phyloP scores from a whole-genome alignment of 2,888 invertebrate species.

The Acanthosepion esculentum region DNA sequence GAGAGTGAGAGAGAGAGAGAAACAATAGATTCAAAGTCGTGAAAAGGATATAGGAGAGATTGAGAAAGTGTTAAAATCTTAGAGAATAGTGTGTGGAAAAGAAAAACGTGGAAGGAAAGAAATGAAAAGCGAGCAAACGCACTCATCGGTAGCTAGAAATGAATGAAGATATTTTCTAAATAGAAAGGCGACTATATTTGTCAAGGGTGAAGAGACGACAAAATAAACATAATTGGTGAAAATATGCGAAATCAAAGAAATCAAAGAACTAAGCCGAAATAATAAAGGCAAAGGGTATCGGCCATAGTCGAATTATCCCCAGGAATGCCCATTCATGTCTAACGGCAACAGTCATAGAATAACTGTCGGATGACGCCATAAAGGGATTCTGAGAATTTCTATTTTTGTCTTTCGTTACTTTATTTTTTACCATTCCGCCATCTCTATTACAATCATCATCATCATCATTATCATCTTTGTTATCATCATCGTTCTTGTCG shows the following conservation, averaged over 20 bases:
- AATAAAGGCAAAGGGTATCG: not conserved
- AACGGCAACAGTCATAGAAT: not conserved
- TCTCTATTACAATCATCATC: not conserved
- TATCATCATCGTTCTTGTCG: too few relatives aligned
- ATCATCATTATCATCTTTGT: too few relatives aligned
- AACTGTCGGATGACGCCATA: not conserved
- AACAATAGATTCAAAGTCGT: too few relatives aligned
- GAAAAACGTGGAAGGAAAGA: not conserved
- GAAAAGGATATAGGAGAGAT: too few relatives aligned
- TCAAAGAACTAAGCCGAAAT: not conserved
- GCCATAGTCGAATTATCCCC: not conserved
- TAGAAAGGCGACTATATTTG: not conserved
- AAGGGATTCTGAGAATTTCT: not conserved
- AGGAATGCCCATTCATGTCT: not conserved
- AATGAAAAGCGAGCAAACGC: not conserved
- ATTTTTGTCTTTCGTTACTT: not conserved
- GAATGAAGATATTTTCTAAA: not conserved
- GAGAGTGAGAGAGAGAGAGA: too few relatives aligned
- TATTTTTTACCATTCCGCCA: not conserved
- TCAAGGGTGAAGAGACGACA: not conserved
- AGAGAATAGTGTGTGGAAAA: not conserved
- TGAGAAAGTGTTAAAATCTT: not conserved
- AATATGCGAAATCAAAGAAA: not conserved
- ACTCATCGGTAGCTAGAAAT: not conserved
- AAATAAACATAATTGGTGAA: constrained; percentile 1